Base-by-base conservation (phyloP, 2,113 vertebrate species). In the Chinchilla lanigera region DNA sequence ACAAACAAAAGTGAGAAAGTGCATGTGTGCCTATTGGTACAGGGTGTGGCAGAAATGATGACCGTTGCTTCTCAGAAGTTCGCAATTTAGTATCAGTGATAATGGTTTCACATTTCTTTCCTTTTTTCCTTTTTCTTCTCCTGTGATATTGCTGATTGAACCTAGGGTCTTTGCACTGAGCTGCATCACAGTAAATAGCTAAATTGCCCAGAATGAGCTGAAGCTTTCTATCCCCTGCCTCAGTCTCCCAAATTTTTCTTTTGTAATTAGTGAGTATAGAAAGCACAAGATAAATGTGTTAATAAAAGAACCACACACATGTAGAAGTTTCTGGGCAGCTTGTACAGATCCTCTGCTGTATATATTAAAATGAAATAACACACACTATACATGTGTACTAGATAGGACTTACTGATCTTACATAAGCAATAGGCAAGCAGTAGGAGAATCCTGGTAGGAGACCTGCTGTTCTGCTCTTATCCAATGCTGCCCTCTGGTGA, bases 401-500 rank as follows among this genome's bases (percentile, higher is more conserved):
- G 38, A 33, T 24, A 95, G 58, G 28, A 7, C 3, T 65, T 65
- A 20, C 3, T 82, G 26, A 2, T 20, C 54, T 80, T 7, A 63
- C 8, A 0, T 0, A 24, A 60, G 12, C 3, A 89, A 7, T 22
- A 3, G 54, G n/a, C 20, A 28, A 75, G 41, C 41, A 14, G 33
- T 6, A 65, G 3, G 0, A 35, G 41, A n/a, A 67, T 0, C 1
- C 16, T 17, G 65, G 1, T 5, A 28, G n/a, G 10, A 2, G 1
- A 30, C 16, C 26, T 1, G 35, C 9, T 24, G 10, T 80, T 97
- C 50, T 77, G 75, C 78, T 65, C 54, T 95, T 98, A 97, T 96
- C 69, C 98, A 97, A 98, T 60, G 30, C 95, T 98, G 98, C 60
- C 99, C 98, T 86, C 99, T 98, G 97, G 98, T 98, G 99, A 98